phyloP scores from a whole-genome alignment of 2,113 vertebrate species.

The Ptyas mucosa region DNA sequence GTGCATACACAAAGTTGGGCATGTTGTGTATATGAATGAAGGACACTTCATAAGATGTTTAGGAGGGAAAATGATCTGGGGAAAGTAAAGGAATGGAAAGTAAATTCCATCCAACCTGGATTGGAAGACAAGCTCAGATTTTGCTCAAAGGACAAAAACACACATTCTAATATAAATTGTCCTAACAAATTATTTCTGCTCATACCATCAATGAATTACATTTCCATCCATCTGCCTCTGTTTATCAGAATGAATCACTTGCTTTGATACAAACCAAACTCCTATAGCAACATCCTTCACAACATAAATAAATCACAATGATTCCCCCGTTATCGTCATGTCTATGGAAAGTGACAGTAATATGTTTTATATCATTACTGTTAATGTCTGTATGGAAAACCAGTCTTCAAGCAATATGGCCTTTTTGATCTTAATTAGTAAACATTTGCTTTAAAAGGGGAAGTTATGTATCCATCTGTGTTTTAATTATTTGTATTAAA shows the following conservation, averaged over 20 bases:
- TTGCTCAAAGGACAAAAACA: not conserved
- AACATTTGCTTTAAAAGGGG: not conserved
- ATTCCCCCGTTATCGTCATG: not conserved
- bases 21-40: not conserved
- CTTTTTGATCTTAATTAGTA: not conserved
- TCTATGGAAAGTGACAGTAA: not conserved
- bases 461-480: not conserved
- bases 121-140: not conserved
- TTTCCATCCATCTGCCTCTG: not conserved
- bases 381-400: not conserved
- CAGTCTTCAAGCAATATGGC: not conserved
- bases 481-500: constrained; percentile 16
- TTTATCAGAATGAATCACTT: not conserved
- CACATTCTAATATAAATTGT: not conserved
- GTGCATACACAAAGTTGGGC: not conserved
- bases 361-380: not conserved
- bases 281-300: too few relatives aligned
- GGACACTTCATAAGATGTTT: not conserved
- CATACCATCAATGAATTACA: not conserved
- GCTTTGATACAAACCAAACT: not conserved
- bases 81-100: not conserved
- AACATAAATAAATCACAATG: not conserved
- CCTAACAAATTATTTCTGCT: not conserved
- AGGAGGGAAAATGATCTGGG: rapidly evolving
- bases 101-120: not conserved